Evolutionary conservation across 2,888 invertebrate genomes (phyloP).

Genomic region (Ormia ochracea): DNA sequence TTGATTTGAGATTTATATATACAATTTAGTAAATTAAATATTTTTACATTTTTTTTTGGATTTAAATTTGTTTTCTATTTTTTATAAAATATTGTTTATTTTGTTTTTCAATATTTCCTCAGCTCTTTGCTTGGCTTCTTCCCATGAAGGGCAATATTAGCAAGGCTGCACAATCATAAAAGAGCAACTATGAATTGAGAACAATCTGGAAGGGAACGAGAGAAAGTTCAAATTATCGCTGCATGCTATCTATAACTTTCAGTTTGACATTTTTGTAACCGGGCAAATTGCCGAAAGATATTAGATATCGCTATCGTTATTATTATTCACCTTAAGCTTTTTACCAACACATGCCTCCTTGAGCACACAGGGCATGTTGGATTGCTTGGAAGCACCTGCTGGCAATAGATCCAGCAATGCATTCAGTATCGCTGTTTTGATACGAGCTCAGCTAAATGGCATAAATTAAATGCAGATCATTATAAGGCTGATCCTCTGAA

Average conservation of each 20-base stretch:
- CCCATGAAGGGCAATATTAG: too few species aligned
- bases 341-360: constrained; percentile 98
- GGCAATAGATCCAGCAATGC: constrained; percentile 92
- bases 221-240: constrained; percentile 98
- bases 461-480: constrained; percentile 99
- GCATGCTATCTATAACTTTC: constrained; percentile 99
- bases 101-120: too few species aligned
- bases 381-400: constrained; percentile 90
- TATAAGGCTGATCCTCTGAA: constrained; percentile 93
- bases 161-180: constrained; percentile 94
- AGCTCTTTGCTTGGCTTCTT: too few species aligned
- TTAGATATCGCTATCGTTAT: constrained; percentile 93
- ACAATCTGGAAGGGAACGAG: constrained; percentile 99
- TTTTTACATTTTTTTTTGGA: too few species aligned
- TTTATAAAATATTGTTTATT: too few species aligned
- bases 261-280: constrained; percentile 97
- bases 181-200: constrained; percentile 94
- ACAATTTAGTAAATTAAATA: too few species aligned
- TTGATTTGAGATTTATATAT: too few species aligned
- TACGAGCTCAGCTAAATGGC: constrained; percentile 94
- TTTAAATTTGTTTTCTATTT: too few species aligned
- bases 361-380: constrained; percentile 93
- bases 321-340: constrained; percentile 97
- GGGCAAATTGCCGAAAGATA: constrained; percentile 96
- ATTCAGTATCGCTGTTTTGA: constrained; percentile 95